A percentile compares a stretch with the other conserved stretches of the same genome.
Conservation (phyloP, 2,797 vertebrate species). For the Xenops minutus region DNA sequence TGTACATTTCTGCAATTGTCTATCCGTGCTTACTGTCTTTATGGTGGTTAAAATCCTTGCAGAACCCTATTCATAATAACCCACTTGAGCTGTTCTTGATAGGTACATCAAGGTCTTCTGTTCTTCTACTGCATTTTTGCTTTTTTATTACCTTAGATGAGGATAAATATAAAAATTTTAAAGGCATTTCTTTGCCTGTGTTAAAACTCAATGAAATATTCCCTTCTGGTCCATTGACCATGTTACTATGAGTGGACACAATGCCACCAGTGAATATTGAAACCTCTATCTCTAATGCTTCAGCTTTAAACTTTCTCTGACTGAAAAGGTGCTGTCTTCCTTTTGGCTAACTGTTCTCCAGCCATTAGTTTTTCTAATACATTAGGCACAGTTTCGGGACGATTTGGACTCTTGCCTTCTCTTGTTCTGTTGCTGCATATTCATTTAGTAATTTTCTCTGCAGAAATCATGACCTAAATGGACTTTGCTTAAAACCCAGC, state of each 20-base stretch:
- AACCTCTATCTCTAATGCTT: neutral
- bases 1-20: neutral
- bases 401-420: neutral
- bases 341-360: constrained; percentile 6
- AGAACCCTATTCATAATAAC: constrained; percentile 20
- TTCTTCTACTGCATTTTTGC: neutral
- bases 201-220: constrained; percentile 45
- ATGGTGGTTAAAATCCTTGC: constrained; percentile 25
- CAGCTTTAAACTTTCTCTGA: neutral
- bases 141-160: constrained; percentile 28
- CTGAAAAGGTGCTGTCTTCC: neutral
- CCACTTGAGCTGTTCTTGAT: constrained; percentile 24
- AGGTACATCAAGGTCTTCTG: constrained; percentile 22
- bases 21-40: neutral
- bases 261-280: neutral
- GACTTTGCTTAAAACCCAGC: neutral
- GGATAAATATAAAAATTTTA: neutral
- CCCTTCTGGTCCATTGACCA: constrained; percentile 43
- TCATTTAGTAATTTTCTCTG: neutral
- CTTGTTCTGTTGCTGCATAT: neutral
- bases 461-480: neutral
- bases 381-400: neutral
- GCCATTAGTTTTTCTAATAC: constrained; percentile 7
- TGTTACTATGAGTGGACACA: neutral
- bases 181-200: constrained; percentile 10